Base-by-base conservation (phyloP, 2,797 vertebrate genomes). In the Scomberomorus guttatus region DNA sequence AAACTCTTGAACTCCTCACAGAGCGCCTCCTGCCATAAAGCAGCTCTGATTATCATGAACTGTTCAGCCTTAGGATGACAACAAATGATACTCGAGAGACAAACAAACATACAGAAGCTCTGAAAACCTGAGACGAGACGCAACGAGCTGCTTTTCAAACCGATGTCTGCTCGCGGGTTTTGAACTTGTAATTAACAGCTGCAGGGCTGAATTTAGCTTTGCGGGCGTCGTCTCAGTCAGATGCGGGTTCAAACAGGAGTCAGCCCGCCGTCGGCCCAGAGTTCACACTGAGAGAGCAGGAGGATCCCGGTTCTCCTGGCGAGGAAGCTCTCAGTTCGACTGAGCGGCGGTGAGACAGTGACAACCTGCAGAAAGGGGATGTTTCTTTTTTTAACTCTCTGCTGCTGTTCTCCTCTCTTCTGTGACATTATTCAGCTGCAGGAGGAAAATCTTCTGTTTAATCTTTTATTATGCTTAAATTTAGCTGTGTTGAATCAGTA, bases 161-260 rank as follows among this genome's bases (percentile, higher is more conserved):
- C 39, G 17, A 8, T 61, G 58, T 29, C 70, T 74, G 56, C 32
- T 20, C 1, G 2, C 32, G 29, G 59, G 37, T 59, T 63, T 39
- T 22, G 11, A 72, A 50, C 5, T 6, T 12, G 12, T 79, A 58
- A 82, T 74, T 39, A 64, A 34, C 51, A 62, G 71, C 72, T 52
- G 42, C 27, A 1, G 42, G 62, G 78, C 50, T 55, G 63, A 44
- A 76, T 61, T 60, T 32, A 61, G 56, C 50, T 29, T 18, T 9
- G 1, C 29, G 17, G 72, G 29, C 29, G 29, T 32, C 29, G 29
- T 32, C 29, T 32, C 29, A 32, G 29, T 32, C 29, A 7, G 29
- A 32, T 6, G 22, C 8, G 6, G 12, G 75, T 81, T 81, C 51
- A 83, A 61, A 79, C 32, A 62, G 63, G 54, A 81, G 59, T 62